Percentiles rank a stretch among this genome's conserved stretches.
phyloP scores from a whole-genome alignment of 2,113 vertebrate species.

The Etheostoma cragini region DNA sequence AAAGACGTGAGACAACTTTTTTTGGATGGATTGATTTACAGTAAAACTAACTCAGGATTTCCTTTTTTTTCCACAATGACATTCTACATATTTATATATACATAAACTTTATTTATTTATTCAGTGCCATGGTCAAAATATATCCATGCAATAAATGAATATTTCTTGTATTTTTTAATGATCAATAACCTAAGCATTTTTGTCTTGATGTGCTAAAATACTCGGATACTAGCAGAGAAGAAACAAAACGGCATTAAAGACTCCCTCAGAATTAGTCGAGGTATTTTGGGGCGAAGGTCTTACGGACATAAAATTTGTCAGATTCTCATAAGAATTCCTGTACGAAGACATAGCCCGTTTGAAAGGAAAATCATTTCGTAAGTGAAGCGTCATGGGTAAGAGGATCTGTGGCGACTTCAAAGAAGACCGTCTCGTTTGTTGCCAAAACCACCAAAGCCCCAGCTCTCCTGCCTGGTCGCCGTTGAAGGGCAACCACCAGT shows the following conservation, averaged over 20 bases:
- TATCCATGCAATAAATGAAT: background rate
- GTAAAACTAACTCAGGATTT: background rate
- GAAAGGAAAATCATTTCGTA: conserved; percentile 52
- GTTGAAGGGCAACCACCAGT: conserved; percentile 54
- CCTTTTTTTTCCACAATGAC: no score
- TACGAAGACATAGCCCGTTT: conserved; percentile 23
- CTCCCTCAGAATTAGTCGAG: background rate
- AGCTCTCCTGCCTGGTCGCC: conserved; percentile 51
- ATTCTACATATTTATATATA: background rate
- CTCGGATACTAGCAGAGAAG: background rate
- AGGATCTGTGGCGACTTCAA: conserved; percentile 66
- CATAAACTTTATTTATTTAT: no score
- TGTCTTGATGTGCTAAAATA: background rate
- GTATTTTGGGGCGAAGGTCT: background rate
- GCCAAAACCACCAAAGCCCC: conserved; percentile 67
- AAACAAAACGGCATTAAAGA: background rate
- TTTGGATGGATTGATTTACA: background rate
- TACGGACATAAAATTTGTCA: conserved; percentile 30
- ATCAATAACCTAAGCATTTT: background rate
- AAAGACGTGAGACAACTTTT: background rate
- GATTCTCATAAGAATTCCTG: conserved; percentile 36
- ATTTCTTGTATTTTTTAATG: background rate
- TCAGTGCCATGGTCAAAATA: no score
- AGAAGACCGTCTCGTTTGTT: conserved; percentile 63
- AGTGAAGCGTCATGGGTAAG: conserved; percentile 55